Base-by-base conservation (phyloP, 2,113 vertebrate genomes). In the Camelus dromedarius region DNA sequence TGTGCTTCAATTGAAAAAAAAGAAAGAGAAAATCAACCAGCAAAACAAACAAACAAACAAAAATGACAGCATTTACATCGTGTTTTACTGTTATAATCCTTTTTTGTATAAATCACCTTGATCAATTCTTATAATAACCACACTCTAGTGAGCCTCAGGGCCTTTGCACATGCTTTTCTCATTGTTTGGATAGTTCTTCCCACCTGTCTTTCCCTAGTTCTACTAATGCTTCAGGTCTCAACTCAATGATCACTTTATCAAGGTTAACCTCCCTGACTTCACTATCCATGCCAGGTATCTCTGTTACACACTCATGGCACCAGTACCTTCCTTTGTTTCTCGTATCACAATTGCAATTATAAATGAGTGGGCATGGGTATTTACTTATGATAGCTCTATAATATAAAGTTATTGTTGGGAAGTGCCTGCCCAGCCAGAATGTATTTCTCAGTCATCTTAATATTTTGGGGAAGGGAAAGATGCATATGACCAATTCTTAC, bases 11-110 rank as follows among this genome's bases (percentile, higher is more conserved):
- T 42, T 42, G 5, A 42, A 42, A 42, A 42, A 42, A 42, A 42
- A 42, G 38, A 42, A 42, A 42, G 38, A 42, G 38, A 42, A 42
- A 42, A 42, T 42, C 38, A 42, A 42, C 38, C 38, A 42, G 38
- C 38, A 42, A 42, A 42, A 42, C 38, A 42, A 42, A 42, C 38
- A 42, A 42, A 5, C 38, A 42, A 42, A 42, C 38, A 42, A 14
- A 97, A 95, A 92, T 93, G 2, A 75, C 70, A 91, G 9, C 18
- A 96, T 88, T 93, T 77, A 0, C 72, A 70, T 83, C 76, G 48
- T 82, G 14, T 1, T 85, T 89, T 94, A 72, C 54, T 60, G 12
- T 77, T 80, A 7, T 58, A 89, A 89, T 64, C 12, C 0, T 46
- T 3, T 80, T 85, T 89, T 70, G 15, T 26, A 96, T 35, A 92